Conservation (phyloP, 2,797 vertebrate genomes). For the Hemitrygon akajei region DNA sequence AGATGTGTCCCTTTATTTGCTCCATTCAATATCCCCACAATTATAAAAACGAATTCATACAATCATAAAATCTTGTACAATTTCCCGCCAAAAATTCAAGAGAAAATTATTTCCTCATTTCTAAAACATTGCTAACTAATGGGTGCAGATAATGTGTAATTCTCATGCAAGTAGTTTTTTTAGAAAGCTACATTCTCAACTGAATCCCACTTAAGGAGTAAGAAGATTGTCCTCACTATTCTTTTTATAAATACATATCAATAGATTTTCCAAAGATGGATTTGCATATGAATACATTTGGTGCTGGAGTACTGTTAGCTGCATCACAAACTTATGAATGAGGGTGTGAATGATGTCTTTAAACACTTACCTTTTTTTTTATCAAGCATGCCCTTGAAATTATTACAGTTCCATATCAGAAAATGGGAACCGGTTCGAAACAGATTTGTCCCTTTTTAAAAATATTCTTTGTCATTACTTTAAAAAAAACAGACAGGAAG, state of each 20-base stretch:
- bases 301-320: background rate
- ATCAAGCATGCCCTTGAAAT: conserved; percentile 16
- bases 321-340: background rate
- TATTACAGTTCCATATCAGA: conserved; percentile 29
- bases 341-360: background rate
- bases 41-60: background rate
- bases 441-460: background rate
- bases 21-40: background rate
- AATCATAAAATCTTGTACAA: background rate
- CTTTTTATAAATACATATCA: background rate
- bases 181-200: background rate
- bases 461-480: background rate
- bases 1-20: background rate
- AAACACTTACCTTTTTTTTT: background rate
- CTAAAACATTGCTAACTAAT: background rate
- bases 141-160: background rate
- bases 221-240: background rate
- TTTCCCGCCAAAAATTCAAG: background rate
- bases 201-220: background rate
- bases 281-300: background rate
- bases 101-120: background rate
- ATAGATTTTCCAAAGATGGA: conserved; percentile 34
- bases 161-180: background rate
- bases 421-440: background rate
- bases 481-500: background rate